phyloP scores from a whole-genome alignment of 2,888 invertebrate genomes.

The Megamerina dolium region DNA sequence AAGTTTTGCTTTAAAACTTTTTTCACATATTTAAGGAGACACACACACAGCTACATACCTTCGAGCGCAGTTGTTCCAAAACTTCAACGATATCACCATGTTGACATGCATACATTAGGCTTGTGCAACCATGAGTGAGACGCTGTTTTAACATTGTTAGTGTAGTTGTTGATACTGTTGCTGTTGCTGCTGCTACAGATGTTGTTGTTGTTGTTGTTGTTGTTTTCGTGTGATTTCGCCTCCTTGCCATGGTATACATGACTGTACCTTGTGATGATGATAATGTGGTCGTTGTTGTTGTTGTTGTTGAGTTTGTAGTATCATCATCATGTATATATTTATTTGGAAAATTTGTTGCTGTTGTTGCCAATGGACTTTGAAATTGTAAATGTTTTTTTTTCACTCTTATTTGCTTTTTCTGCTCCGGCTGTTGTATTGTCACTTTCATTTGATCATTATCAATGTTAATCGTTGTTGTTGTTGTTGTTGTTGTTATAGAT shows the following conservation, averaged over 20 bases:
- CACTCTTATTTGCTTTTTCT: slow-evolving; percentile 9
- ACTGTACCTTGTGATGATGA: not conserved
- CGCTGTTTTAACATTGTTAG: slow-evolving; percentile 31
- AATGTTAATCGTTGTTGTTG: slow-evolving; percentile 8
- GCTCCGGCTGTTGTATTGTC: not conserved
- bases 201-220: slow-evolving; percentile 7
- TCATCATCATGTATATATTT: slow-evolving; percentile 4
- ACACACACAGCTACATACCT: slow-evolving; percentile 63
- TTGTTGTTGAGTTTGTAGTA: slow-evolving; percentile 4
- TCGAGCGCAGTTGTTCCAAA: slow-evolving; percentile 65
- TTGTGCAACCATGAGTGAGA: slow-evolving; percentile 67
- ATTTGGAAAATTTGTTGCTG: slow-evolving; percentile 2
- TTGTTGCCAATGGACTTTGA: slow-evolving; percentile 30
- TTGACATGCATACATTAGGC: slow-evolving; percentile 88
- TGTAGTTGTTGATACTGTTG: slow-evolving; percentile 9
- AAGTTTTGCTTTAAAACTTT: too few species aligned
- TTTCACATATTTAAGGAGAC: too few species aligned
- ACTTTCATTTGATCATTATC: slow-evolving; percentile 1
- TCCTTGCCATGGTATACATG: slow-evolving; percentile 14
- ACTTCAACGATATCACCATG: slow-evolving; percentile 76
- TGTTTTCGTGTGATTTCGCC: slow-evolving; percentile 5
- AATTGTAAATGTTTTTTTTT: slow-evolving; percentile 38
- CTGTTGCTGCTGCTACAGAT: slow-evolving; percentile 4
- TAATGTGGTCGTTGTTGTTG: slow-evolving; percentile 12
- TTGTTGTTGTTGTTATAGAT: slow-evolving; percentile 8